Evolutionary conservation across 2,113 vertebrate genomes (phyloP).

Genomic region (Ophiodon elongatus): DNA sequence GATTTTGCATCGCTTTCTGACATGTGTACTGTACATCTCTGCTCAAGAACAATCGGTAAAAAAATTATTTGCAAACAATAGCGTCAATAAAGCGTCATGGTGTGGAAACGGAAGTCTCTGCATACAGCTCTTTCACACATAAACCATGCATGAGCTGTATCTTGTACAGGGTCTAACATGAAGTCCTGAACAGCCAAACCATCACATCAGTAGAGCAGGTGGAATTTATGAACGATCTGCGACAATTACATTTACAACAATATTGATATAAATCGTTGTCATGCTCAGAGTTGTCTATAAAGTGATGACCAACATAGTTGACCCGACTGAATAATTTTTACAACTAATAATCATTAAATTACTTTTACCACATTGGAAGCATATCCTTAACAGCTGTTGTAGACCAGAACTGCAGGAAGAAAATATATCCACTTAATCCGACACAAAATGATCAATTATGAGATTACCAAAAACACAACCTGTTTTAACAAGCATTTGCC

Average conservation of each 20-base stretch:
- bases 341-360: neutral
- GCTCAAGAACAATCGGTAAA: neutral
- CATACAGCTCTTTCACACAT: too few relatives aligned
- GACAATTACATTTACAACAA: slow-evolving; percentile 17
- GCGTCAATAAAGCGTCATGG: neutral
- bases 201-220: slow-evolving; percentile 3
- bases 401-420: slow-evolving; percentile 3
- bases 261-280: neutral
- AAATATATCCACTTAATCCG: neutral
- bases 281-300: slow-evolving; percentile 2
- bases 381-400: slow-evolving; percentile 26
- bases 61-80: neutral
- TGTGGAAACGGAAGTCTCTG: too few relatives aligned
- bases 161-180: neutral
- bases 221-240: slow-evolving; percentile 14
- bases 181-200: neutral
- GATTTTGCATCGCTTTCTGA: neutral
- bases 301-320: neutral
- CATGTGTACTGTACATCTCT: neutral
- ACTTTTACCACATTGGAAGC: slow-evolving; percentile 6
- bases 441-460: neutral
- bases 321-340: neutral
- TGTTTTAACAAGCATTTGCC: neutral
- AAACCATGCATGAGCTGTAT: neutral
- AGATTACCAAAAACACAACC: slow-evolving; percentile 19